These are phyloP conservation scores for Acanthosoma haemorrhoidale DNA, from an alignment of 2,888 invertebrate genomes.

Conservation along the genomic window DNA sequence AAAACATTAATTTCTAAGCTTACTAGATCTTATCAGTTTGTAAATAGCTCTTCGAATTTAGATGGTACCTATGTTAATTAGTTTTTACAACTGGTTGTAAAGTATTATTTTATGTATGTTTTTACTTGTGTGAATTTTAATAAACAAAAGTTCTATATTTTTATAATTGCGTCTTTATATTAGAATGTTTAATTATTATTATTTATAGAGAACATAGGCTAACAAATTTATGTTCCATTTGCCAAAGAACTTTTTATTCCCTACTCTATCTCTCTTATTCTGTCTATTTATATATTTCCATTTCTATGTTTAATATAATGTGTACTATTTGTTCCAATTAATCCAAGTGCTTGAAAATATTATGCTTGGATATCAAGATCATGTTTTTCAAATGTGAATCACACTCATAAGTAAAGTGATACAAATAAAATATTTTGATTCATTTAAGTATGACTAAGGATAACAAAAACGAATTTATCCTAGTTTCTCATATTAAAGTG, in stretches of 20 bases:
- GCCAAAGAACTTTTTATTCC: constrained; percentile 21
- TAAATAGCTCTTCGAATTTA: constrained; percentile 9
- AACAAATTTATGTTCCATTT: not conserved
- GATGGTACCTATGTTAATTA: constrained; percentile 13
- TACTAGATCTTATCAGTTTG: constrained; percentile 19
- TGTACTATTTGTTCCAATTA: too few relatives aligned
- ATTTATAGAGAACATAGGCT: not conserved
- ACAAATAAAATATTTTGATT: too few relatives aligned
- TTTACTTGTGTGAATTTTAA: constrained; percentile 15
- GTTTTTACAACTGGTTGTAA: constrained; percentile 23
- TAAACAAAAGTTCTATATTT: constrained; percentile 22
- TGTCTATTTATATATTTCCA: not conserved
- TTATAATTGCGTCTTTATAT: constrained; percentile 21
- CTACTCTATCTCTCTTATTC: not conserved
- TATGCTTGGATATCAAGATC: too few relatives aligned
- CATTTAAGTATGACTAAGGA: too few relatives aligned
- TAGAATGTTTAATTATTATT: constrained; percentile 20
- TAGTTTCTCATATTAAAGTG: too few relatives aligned
- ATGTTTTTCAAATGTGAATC: too few relatives aligned
- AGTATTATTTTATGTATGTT: constrained; percentile 27
- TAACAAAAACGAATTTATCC: too few relatives aligned
- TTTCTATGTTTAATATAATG: not conserved
- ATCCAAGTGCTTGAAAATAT: too few relatives aligned
- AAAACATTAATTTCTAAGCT: constrained; percentile 8
- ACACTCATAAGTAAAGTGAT: too few relatives aligned